These are phyloP conservation scores for Drosophila eohydei DNA, from an alignment of 2,888 invertebrate species.

Conservation along the genomic window DNA sequence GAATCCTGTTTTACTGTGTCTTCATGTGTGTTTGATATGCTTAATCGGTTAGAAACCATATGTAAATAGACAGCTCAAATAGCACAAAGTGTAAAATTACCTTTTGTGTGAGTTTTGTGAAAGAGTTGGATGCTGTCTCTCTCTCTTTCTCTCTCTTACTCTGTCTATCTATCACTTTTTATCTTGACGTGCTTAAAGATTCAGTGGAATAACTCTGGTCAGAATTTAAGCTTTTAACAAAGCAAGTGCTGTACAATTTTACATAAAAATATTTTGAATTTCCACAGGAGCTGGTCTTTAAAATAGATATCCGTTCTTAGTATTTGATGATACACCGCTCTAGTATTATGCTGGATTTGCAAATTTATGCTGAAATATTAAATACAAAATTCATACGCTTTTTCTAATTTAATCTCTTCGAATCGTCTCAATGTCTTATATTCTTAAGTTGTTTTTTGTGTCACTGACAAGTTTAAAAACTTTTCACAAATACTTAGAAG, in stretches of 20 bases:
- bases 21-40: slow-evolving; percentile 52
- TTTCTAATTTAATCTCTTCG: neutral
- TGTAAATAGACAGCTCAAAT: slow-evolving; percentile 51
- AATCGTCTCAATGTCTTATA: neutral
- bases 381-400: neutral
- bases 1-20: slow-evolving; percentile 2
- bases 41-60: slow-evolving; percentile 63
- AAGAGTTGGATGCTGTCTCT: slow-evolving; percentile 3
- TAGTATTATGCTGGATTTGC: neutral
- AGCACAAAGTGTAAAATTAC: slow-evolving; percentile 30
- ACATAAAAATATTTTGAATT: neutral
- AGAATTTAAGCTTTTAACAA: neutral
- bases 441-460: neutral
- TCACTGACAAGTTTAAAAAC: neutral
- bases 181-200: neutral
- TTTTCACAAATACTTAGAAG: neutral
- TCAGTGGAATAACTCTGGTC: neutral
- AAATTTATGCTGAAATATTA: neutral
- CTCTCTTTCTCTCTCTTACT: neutral
- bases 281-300: neutral
- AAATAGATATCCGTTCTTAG: too few species aligned
- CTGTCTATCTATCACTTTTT: neutral
- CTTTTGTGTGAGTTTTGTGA: slow-evolving; percentile 7
- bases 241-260: neutral
- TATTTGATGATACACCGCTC: too few species aligned